Percentiles rank a stretch among this genome's conserved stretches.
These are phyloP conservation scores for Oryzias celebensis DNA, from an alignment of 2,113 vertebrate species.

Conservation along the genomic window DNA sequence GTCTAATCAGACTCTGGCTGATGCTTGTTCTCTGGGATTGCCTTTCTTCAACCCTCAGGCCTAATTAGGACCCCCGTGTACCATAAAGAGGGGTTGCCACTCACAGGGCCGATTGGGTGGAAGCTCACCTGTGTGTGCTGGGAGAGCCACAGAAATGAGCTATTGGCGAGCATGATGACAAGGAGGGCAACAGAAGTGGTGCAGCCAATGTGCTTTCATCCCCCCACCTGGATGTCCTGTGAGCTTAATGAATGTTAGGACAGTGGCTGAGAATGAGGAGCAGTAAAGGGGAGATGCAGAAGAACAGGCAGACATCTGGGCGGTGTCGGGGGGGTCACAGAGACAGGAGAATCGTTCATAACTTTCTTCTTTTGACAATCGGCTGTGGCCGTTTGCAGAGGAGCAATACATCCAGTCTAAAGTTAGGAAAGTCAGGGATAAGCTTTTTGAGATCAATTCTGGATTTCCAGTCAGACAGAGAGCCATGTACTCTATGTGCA, in stretches of 20 bases:
- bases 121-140: constrained; percentile 60
- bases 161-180: constrained; percentile 50
- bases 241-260: constrained; percentile 63
- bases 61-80: constrained; percentile 77
- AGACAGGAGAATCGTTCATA: constrained; percentile 30
- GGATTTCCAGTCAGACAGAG: constrained; percentile 29
- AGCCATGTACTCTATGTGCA: constrained; percentile 45
- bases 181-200: constrained; percentile 46
- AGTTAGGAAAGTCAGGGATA: constrained; percentile 31
- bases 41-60: constrained; percentile 66
- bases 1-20: constrained; percentile 67
- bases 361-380: constrained; percentile 36
- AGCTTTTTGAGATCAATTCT: constrained; percentile 26
- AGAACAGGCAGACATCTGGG: constrained; percentile 33
- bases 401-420: constrained; percentile 13
- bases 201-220: constrained; percentile 16
- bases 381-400: constrained; percentile 23
- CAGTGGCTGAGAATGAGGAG: constrained; percentile 7
- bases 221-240: constrained; percentile 46
- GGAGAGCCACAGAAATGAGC: constrained; percentile 53
- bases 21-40: constrained; percentile 60
- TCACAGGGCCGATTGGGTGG: constrained; percentile 40
- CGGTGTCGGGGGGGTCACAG: constrained; percentile 19
- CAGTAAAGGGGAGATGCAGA: constrained; percentile 11
- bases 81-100: constrained; percentile 49